Base-by-base conservation (phyloP, 1,140 invertebrate genomes). In the Ladona fulva region DNA sequence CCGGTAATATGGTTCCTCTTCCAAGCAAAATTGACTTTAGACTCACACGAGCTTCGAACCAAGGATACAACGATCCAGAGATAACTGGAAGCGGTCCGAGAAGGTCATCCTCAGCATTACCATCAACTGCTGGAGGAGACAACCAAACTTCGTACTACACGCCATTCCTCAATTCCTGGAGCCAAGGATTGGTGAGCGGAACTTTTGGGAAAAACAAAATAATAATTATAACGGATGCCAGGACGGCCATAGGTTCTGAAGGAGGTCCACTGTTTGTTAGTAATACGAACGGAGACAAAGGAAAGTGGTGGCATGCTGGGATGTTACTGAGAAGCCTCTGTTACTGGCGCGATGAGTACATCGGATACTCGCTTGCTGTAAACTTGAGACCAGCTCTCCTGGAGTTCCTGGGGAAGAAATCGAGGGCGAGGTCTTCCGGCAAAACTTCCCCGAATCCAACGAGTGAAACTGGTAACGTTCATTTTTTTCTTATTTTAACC, bases 131-230 rank as follows among this genome's bases (percentile, higher is more conserved):
- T 37, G 29, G 8, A 5, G 29, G 8, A 8, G 29, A 37, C 29
- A 37, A 37, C 8, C 1, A 37, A n/a, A n/a, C n/a, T 37, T 5
- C 29, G 8, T 37, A 37, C 8, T 37, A 37, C 52, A 19, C 52
- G 1, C 52, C 52, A 12, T 90, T 90, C 81, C 80, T 89, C 3
- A 87, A 89, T 80, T 87, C 89, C 8, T 81, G 87, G 73, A 87
- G 88, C 1, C 82, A 84, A 12, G 90, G 89, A 0, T 83, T 90
- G 7, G 84, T 90, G 19, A 89, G 88, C 77, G 89, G 89, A 59
- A 82, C 88, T 73, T 80, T 89, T 8, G 89, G 88, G 0, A 82
- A 81, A n/a, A 83, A 85, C 1, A 88, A 87, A 76, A 80, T 91
- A 5, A 81, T 90, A 52, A 19, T 66, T 22, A 85, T 90, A 24